Base-by-base conservation (phyloP, 2,797 vertebrate species). In the Phrynocephalus forsythii region DNA sequence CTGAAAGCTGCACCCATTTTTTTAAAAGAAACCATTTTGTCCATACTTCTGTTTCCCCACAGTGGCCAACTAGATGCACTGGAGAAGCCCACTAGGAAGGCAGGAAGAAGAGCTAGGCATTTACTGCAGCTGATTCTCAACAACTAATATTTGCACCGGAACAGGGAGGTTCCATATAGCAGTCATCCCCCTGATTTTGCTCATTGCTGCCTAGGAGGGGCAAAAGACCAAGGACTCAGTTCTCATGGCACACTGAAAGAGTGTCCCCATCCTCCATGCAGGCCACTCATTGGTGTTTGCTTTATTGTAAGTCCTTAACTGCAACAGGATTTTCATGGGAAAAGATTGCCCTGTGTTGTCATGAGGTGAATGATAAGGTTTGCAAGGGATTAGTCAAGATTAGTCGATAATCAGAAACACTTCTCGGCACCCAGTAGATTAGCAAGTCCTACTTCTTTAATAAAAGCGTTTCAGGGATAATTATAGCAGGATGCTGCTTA, bases 341-440 rank as follows among this genome's bases (percentile, higher is more conserved):
- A 84, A 86, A 80, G 80, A 83, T 83, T 88, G 83, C 68, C 71
- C 63, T 83, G 67, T 33, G 44, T 82, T 82, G 78, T 79, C 72
- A 69, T 91, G 91, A 90, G 79, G 86, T 78, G 84, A 87, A 89
- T 85, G 82, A 88, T 38, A 83, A 86, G 44, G 83, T 92, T 75
- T 82, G 84, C 90, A 93, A 91, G 82, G 87, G 88, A 90, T 89
- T 92, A 88, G 87, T 60, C 63, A 81, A 87, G 89, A 90, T 92
- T 91, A 90, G 85, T 89, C 52, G 84, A 68, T 91, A 92, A 92
- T 91, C 87, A 88, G 84, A 80, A 90, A 91, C 87, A 87, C 84
- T 85, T 79, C 78, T 79, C 90, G 87, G 89, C 88, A 88, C 83
- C 88, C 90, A 89, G 85, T 90, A 90, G 88, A 89, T 78, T 79